A percentile compares a stretch with the other conserved stretches of the same genome.
Conservation (phyloP, 2,888 invertebrate species). For the Stenchaetothrips biformis region DNA sequence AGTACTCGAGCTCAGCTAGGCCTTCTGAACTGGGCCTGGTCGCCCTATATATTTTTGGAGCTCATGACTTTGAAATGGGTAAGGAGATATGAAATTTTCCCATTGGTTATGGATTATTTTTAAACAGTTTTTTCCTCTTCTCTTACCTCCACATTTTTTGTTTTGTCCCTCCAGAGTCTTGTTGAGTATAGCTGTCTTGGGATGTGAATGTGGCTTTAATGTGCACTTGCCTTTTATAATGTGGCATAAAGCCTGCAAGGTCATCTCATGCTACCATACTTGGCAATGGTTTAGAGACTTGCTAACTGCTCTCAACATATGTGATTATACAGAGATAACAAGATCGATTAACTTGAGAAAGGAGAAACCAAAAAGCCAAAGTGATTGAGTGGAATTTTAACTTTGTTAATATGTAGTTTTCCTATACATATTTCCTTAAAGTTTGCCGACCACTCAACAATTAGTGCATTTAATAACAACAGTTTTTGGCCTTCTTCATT, state of each 20-base stretch:
- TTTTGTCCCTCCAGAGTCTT: conserved; percentile 53
- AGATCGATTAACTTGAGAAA: conserved; percentile 37
- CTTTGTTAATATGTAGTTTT: neutral
- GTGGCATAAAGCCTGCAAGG: conserved; percentile 64
- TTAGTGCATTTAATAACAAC: too few relatives aligned
- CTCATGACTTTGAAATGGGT: conserved; percentile 68
- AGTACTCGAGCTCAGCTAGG: conserved; percentile 70
- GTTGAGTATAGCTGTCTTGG: conserved; percentile 57
- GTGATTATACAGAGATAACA: conserved; percentile 60
- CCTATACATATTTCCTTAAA: neutral
- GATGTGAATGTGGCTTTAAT: conserved; percentile 54
- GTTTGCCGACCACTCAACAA: neutral
- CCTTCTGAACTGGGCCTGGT: conserved; percentile 82
- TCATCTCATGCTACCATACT: conserved; percentile 66
- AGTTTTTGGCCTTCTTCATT: too few relatives aligned
- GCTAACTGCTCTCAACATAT: conserved; percentile 66
- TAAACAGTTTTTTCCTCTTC: neutral
- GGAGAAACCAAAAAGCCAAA: conserved; percentile 28
- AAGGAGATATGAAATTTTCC: conserved; percentile 40
- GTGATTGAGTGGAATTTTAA: neutral
- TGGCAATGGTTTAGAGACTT: conserved; percentile 66
- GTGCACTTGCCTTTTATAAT: conserved; percentile 56
- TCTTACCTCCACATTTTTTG: too few relatives aligned
- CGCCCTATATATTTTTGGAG: conserved; percentile 77
- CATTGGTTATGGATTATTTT: neutral